Evolutionary conservation across 2,888 invertebrate species (phyloP).

Genomic region (Dynastes maya): DNA sequence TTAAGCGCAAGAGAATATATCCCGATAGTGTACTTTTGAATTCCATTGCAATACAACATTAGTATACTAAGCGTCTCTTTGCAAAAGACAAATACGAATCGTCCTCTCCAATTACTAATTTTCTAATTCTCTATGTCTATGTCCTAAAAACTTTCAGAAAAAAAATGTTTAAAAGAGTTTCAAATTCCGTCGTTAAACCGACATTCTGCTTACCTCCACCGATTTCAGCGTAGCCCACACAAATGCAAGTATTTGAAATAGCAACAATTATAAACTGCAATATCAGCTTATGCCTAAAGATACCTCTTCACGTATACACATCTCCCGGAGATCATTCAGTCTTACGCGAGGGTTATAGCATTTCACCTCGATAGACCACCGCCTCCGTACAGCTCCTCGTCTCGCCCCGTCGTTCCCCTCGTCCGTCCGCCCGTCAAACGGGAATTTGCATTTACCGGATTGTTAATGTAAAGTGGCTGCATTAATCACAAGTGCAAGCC

Average conservation of each 20-base stretch:
- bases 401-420: slow-evolving; percentile 17
- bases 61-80: too few relatives aligned
- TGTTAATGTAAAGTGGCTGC: slow-evolving; percentile 70
- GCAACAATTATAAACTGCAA: slow-evolving; percentile 1
- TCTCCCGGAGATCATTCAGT: slow-evolving; percentile 16
- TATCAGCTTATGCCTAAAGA: not conserved
- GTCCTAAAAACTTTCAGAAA: too few relatives aligned
- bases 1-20: too few relatives aligned
- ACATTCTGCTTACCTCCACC: too few relatives aligned
- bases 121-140: too few relatives aligned
- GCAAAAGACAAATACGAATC: too few relatives aligned
- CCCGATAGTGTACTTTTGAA: too few relatives aligned
- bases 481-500: slow-evolving; percentile 69
- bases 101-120: too few relatives aligned
- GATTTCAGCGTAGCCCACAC: not conserved
- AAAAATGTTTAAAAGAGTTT: too few relatives aligned
- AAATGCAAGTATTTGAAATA: not conserved
- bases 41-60: too few relatives aligned
- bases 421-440: slow-evolving; percentile 46
- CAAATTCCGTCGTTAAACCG: too few relatives aligned
- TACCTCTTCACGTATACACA: slow-evolving; percentile 2
- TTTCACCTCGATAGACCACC: slow-evolving; percentile 23
- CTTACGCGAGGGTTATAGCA: slow-evolving; percentile 1
- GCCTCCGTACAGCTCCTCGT: slow-evolving; percentile 18
- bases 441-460: slow-evolving; percentile 67